Evolutionary conservation across 2,113 vertebrate genomes (phyloP), one percentile per base, ranked within the genome.

Genomic region (Zingel zingel): DNA sequence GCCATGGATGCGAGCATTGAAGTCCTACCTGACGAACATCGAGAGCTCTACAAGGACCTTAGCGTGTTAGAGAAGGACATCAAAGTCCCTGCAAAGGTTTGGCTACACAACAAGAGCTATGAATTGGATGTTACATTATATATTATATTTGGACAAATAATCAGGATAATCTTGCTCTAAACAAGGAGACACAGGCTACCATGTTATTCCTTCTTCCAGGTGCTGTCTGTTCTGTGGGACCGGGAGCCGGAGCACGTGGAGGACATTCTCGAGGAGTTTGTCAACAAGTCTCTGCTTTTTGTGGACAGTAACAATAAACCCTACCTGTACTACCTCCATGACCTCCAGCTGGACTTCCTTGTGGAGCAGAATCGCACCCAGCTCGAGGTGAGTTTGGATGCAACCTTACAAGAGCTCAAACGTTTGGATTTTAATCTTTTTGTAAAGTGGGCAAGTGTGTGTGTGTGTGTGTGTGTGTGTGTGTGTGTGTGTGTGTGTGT

Each of bases 1-100:
- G 98, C 98, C 72, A 99, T 99, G 98, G 96, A 97, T 36, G 98
- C 98, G 62, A 99, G 98, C 87, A 96, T 99, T 54, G 97, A 99
- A 65, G 97, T 97, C 33, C 94, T 99, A 27, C 93, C 95, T 76
- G 94, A 96, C 3, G 94, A 97, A 33, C 94, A 97, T 57, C 91
- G 90, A 81, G 91, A 96, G 57, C 96, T 98, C 77, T 99, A 99
- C 92, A 97, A 93, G 86, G 97, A 99, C 83, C 95, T 99, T 50
- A 97, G 97, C 70, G 91, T 99, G 56, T 83, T 99, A 13, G 95
- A 97, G 77, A 98, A 99, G 67, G 98, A 99, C 77, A 92, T 98
- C 83, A 98, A 98, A 95, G 95, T 99, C 58, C 97, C 98, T 62
- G 97, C 97, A 59, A 97, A 98, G 97, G 98, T 99, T 93, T 76